phyloP scores from a whole-genome alignment of 2,113 vertebrate genomes.

The Neotoma lepida region DNA sequence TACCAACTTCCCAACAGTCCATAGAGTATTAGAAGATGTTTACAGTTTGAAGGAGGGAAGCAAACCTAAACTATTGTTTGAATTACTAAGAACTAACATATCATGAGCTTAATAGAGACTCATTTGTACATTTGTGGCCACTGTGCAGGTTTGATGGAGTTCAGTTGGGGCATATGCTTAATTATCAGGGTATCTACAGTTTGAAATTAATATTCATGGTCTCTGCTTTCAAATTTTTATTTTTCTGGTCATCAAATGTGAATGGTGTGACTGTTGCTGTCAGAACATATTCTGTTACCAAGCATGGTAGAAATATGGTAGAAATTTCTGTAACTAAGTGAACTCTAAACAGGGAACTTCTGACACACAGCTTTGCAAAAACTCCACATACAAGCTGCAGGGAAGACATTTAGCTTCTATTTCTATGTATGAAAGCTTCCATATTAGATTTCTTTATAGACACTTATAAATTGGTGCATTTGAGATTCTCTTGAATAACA shows the following conservation, averaged over 20 bases:
- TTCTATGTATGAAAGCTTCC: background rate
- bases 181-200: conserved; percentile 31
- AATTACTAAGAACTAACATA: conserved; percentile 62
- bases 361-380: conserved; percentile 34
- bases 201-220: conserved; percentile 52
- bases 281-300: background rate
- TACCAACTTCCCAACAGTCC: conserved; percentile 78
- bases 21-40: conserved; percentile 79
- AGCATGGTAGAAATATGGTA: background rate
- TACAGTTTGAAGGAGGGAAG: conserved; percentile 81
- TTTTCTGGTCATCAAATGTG: conserved; percentile 27
- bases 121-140: conserved; percentile 13
- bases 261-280: background rate
- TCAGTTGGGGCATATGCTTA: conserved; percentile 30
- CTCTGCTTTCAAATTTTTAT: conserved; percentile 24
- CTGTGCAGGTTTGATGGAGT: background rate
- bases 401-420: background rate
- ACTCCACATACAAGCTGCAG: background rate
- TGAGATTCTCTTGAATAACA: background rate
- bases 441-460: background rate
- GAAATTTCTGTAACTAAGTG: background rate
- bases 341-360: background rate
- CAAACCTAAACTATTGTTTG: conserved; percentile 48
- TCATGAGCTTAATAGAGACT: conserved; percentile 59
- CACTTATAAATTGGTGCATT: background rate